These are phyloP conservation scores for Pomacea maculata DNA, from an alignment of 1,140 invertebrate genomes.

Conservation along the genomic window DNA sequence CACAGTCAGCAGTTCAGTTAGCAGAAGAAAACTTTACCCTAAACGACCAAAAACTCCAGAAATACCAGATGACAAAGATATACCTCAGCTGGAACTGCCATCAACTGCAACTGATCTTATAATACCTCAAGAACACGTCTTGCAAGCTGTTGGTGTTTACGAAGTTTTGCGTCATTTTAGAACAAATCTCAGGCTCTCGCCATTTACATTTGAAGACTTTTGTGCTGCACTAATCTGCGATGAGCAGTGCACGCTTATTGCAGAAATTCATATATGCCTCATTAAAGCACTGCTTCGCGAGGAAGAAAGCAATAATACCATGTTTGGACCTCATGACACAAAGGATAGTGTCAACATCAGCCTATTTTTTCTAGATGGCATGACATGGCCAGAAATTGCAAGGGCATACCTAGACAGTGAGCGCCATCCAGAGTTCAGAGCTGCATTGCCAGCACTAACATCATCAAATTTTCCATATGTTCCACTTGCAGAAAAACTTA, in stretches of 20 bases:
- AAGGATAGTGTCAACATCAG: slow-evolving; percentile 96
- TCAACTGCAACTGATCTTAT: slow-evolving; percentile 90
- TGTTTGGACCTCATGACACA: slow-evolving; percentile 93
- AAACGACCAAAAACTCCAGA: slow-evolving; percentile 60
- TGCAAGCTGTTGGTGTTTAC: slow-evolving; percentile 77
- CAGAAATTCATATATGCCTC: slow-evolving; percentile 92
- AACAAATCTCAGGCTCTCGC: slow-evolving; percentile 87
- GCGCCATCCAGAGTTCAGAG: slow-evolving; percentile 73
- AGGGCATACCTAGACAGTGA: slow-evolving; percentile 79
- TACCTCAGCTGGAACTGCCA: slow-evolving; percentile 82
- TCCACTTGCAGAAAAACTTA: slow-evolving; percentile 81
- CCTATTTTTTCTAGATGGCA: slow-evolving; percentile 88
- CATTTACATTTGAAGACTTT: slow-evolving; percentile 95
- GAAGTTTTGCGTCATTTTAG: slow-evolving; percentile 93
- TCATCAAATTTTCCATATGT: slow-evolving; percentile 82
- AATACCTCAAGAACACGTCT: slow-evolving; percentile 79
- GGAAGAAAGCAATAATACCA: slow-evolving; percentile 93
- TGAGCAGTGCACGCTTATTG: slow-evolving; percentile 88
- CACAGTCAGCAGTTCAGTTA: slow-evolving; percentile 52
- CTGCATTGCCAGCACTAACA: slow-evolving; percentile 55
- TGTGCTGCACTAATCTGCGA: slow-evolving; percentile 90
- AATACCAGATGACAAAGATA: slow-evolving; percentile 67
- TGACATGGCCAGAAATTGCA: slow-evolving; percentile 94
- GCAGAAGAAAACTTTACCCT: slow-evolving; percentile 47
- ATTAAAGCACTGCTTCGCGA: slow-evolving; percentile 90